Base-by-base conservation (phyloP, 2,113 vertebrate genomes). In the Apistogramma diplotaenia region DNA sequence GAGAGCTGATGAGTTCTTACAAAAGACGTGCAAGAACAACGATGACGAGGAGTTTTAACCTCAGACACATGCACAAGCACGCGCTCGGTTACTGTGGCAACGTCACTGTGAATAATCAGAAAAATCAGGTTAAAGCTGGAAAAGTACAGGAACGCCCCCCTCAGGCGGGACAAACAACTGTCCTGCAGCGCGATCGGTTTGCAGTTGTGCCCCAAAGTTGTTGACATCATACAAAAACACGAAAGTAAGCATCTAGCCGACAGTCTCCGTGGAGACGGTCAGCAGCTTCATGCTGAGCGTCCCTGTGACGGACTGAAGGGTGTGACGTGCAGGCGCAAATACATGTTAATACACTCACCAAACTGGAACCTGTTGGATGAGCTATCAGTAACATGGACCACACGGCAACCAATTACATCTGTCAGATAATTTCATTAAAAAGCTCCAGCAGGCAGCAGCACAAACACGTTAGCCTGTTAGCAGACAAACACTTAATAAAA, bases 181-280 rank as follows among this genome's bases (percentile, higher is more conserved):
- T 49, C 15, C 16, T 49, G 16, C 1, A 18, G 46, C 46, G 18
- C 16, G 16, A 7, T 4, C 16, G 16, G 3, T 4, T 49, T 49
- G 19, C 18, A 51, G 46, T 8, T 51, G 16, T 53, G 16, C 16
- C 18, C 27, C 40, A 29, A 12, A 49, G 40, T 67, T 46, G 46
- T 21, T 49, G 62, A 27, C 23, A 0, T 67, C 62, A 19, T 7
- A 67, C 62, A 67, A 29, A 49, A 67, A 19, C 23, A 49, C 11
- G 16, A 8, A 31, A 51, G 31, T 31, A 51, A 70, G 51, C n/a
- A 70, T 27, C 29, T 51, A 0, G 6, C 8, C 31, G 25, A 4
- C 1, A 6, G 25, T 70, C 49, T 25, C 40, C 25, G 1, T 43
- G 43, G 1, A 49, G 65, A n/a, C 29, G 0, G 0, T 29, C 9